Percentiles rank a stretch among this genome's conserved stretches.
phyloP scores from a whole-genome alignment of 2,797 vertebrate species.

The Neosalanx taihuensis region DNA sequence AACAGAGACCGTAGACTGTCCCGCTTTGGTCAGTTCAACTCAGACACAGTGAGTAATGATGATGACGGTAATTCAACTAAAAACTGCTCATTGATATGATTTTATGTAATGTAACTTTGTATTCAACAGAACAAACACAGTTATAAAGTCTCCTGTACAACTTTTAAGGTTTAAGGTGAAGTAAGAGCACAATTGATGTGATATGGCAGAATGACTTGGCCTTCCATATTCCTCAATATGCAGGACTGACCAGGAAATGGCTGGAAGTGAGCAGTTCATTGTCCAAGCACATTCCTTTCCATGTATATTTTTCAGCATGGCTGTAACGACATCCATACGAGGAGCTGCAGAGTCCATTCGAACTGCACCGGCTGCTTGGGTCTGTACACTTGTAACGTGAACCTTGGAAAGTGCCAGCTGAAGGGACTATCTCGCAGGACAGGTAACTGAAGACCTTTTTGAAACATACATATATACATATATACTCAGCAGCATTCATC shows the following conservation, averaged over 20 bases:
- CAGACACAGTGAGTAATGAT: conserved; percentile 42
- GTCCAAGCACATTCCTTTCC: too few relatives aligned
- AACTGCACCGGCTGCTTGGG: conserved; percentile 48
- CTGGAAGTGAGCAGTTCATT: too few relatives aligned
- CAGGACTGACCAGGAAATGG: too few relatives aligned
- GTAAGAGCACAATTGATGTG: too few relatives aligned
- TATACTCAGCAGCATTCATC: background rate
- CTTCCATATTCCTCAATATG: too few relatives aligned
- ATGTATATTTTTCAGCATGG: conserved; percentile 26
- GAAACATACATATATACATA: background rate
- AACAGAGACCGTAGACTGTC: background rate
- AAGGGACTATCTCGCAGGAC: conserved; percentile 47
- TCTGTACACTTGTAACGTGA: conserved; percentile 43
- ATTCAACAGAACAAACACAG: too few relatives aligned
- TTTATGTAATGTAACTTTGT: too few relatives aligned
- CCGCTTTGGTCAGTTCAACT: conserved; percentile 45
- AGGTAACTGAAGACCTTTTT: conserved; percentile 26
- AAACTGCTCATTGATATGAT: background rate
- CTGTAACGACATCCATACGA: conserved; percentile 38
- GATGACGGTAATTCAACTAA: background rate
- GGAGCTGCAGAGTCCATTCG: conserved; percentile 18
- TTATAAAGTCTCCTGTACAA: too few relatives aligned
- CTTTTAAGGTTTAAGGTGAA: too few relatives aligned
- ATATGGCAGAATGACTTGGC: too few relatives aligned
- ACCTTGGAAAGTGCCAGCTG: conserved; percentile 35